Percentiles rank a stretch among this genome's conserved stretches.
Evolutionary conservation across 2,797 vertebrate genomes (phyloP).

Genomic region (Poliocrania exsul): DNA sequence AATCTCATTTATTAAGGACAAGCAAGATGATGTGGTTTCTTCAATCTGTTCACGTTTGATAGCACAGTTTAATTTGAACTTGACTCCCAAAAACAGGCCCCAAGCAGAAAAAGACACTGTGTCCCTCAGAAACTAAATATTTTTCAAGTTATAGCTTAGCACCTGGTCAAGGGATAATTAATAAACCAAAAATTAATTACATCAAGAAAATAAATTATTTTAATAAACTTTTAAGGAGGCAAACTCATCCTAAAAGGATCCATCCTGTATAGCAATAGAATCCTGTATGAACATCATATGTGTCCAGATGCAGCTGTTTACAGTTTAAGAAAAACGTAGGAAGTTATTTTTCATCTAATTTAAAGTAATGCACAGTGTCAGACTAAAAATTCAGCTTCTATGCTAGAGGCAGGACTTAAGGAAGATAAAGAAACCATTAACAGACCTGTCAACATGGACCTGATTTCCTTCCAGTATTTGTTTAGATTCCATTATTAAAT

Average conservation of each 20-base stretch:
- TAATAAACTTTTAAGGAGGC: neutral
- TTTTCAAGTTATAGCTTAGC: neutral
- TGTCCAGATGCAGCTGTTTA: neutral
- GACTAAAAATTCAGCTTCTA: neutral
- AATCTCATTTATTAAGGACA: neutral
- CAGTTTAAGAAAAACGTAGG: neutral
- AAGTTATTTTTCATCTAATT: neutral
- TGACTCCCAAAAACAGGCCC: neutral
- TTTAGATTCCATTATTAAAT: neutral
- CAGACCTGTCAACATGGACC: neutral
- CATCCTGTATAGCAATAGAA: neutral
- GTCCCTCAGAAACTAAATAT: neutral
- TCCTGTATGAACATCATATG: neutral
- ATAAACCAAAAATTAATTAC: neutral
- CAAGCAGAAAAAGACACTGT: neutral
- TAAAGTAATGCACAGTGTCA: neutral
- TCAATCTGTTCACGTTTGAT: neutral
- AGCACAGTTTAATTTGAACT: neutral
- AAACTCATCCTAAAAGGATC: neutral
- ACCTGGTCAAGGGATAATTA: neutral
- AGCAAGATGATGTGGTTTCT: neutral
- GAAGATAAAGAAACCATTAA: neutral
- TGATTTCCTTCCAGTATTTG: neutral
- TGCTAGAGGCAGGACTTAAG: neutral
- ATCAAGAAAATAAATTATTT: neutral